Evolutionary conservation across 1,140 invertebrate species (phyloP).

Genomic region (Rhizoglyphus robini): DNA sequence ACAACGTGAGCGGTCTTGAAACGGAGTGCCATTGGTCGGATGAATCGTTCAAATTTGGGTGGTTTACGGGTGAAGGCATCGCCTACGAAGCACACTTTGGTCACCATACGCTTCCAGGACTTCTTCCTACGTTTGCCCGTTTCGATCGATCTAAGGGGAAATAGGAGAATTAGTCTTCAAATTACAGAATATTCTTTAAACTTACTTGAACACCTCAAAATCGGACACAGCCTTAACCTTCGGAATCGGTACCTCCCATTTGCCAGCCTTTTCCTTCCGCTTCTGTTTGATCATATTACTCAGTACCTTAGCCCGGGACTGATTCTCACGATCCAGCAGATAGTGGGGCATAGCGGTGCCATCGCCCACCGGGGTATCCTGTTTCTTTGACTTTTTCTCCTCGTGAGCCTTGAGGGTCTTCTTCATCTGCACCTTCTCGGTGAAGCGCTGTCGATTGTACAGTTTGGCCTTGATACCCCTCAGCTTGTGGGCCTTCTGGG

Average conservation of each 20-base stretch:
- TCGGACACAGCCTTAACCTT: constrained; percentile 97
- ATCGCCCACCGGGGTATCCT: constrained; percentile 54
- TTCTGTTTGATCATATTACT: constrained; percentile 99
- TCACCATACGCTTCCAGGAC: constrained; percentile 99
- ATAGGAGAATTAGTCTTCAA: neutral
- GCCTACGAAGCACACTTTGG: constrained; percentile 94
- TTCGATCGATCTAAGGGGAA: constrained; percentile 57
- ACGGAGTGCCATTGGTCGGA: constrained; percentile 88
- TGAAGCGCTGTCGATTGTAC: constrained; percentile 86
- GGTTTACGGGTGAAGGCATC: constrained; percentile 98
- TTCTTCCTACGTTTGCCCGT: constrained; percentile 90
- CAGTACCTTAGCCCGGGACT: constrained; percentile 80
- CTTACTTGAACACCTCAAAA: constrained; percentile 67
- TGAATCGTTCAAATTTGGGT: constrained; percentile 98
- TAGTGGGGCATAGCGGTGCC: constrained; percentile 92
- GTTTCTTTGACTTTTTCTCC: constrained; percentile 52
- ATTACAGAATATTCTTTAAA: neutral
- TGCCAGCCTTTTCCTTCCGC: constrained; percentile 96
- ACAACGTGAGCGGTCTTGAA: constrained; percentile 97
- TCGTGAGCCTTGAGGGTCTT: constrained; percentile 89
- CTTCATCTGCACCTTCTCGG: constrained; percentile 99
- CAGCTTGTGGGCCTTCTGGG: constrained; percentile 76
- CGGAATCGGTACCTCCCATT: constrained; percentile 98
- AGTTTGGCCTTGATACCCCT: constrained; percentile 94
- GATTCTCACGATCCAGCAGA: constrained; percentile 87